Evolutionary conservation across 2,888 invertebrate genomes (phyloP).

Genomic region (Orchesella flavescens): DNA sequence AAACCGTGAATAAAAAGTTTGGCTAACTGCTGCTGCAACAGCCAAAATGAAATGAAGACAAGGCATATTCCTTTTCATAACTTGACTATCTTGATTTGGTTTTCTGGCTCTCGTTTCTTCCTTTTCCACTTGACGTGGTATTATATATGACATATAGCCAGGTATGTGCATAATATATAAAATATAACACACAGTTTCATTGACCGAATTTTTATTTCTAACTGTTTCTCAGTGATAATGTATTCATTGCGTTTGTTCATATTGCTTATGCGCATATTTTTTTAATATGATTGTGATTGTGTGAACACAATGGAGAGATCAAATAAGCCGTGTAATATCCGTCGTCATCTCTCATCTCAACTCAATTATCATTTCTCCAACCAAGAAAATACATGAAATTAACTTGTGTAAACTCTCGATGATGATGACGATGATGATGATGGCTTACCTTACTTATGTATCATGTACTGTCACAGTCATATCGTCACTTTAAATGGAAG

Average conservation of each 20-base stretch:
- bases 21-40: conserved; percentile 15
- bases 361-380: not conserved
- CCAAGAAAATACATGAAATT: not conserved
- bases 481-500: not conserved
- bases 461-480: too few relatives aligned
- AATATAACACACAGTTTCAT: not conserved
- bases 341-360: not conserved
- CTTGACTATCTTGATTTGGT: too few relatives aligned
- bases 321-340: conserved; percentile 9
- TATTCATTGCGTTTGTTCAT: too few relatives aligned
- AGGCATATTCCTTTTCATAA: not conserved
- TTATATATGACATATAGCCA: too few relatives aligned
- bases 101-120: too few relatives aligned
- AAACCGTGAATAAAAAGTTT: conserved; percentile 40
- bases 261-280: too few relatives aligned
- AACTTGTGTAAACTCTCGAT: not conserved
- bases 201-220: conserved; percentile 31
- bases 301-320: not conserved
- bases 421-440: too few relatives aligned
- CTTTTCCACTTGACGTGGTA: too few relatives aligned
- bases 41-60: not conserved
- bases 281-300: too few relatives aligned
- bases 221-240: not conserved
- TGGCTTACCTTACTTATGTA: too few relatives aligned
- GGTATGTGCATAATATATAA: too few relatives aligned